Evolutionary conservation across 2,797 vertebrate genomes (phyloP), one percentile per base, ranked within the genome.

Genomic region (Geotrypetes seraphini): DNA sequence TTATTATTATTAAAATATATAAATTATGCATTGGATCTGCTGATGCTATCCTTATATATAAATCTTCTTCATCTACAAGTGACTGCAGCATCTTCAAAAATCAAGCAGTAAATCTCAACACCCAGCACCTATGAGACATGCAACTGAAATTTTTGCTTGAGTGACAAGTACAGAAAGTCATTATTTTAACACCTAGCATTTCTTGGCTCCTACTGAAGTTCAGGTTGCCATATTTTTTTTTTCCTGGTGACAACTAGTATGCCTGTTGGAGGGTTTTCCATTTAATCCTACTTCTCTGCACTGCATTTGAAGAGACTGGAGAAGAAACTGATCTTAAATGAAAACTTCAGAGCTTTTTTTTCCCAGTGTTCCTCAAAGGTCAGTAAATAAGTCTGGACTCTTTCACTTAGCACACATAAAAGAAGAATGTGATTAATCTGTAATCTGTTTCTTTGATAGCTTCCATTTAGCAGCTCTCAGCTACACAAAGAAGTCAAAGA

Each of bases 401-500:
- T 43, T 58, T 53, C 39, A 28, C n/a, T n/a, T 40, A 36, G 36
- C 52, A 43, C 38, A 39, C 27, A 19, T 33, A 39, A 22, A 42
- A 39, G 27, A 18, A 63, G 59, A 58, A 57, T 54, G 47, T 28
- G 36, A 66, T 66, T 63, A 59, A 52, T 46, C 60, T 50, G 52
- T 58, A 50, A 60, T 62, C 41, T 65, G 21, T 39, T 62, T 50
- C 38, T 47, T 36, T 38, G 49, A 53, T 47, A 36, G 50, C 30
- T 61, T 54, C 53, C 33, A 43, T 12, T 20, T 3, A n/a, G 1
- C 25, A 33, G 25, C 23, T 66, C 33, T 30, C 19, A 39, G 38
- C 31, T 25, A 42, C 58, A 73, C 53, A 73, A 69, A 66, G 37
- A 31, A 44, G 42, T 27, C 45, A 47, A 54, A 65, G 48, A 69